Base-by-base conservation (phyloP, 2,888 invertebrate genomes). In the Sarcophaga subvicina region DNA sequence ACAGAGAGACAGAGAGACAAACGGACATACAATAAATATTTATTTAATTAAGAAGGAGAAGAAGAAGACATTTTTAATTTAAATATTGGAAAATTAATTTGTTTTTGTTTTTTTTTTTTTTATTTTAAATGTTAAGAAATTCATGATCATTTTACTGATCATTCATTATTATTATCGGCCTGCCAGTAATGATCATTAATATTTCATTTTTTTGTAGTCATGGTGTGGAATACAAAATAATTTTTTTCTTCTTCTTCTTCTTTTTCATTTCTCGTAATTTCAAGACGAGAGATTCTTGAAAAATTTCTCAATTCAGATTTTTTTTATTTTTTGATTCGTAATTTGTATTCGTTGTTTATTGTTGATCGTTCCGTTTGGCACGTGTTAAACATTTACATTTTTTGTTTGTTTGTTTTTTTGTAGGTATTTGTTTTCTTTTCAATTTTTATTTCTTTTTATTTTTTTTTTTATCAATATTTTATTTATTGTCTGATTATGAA, bases 321-420 rank as follows among this genome's bases (percentile, higher is more conserved):
- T 70, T 22, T 75, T 54, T 81, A 54, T 37, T 37, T 37, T 37
- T 10, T 37, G 8, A 8, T 37, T 37, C 10, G 37, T 37, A 10
- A 37, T 37, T 37, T 10, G 37, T 37, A 37, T 37, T 37, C 37
- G 37, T 37, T 37, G 37, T 37, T 37, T 37, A 37, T 37, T 37
- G 37, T 37, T 37, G 37, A 80, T 59, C 67, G 67, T 54, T 54
- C 37, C 17, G 64, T 63, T 63, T 85, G 77, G 69, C 81, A 85
- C 85, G 81, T 85, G 85, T 81, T 81, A 27, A 47, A 25, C 69
- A 84, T 84, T 54, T 64, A 54, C 17, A n/a, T 59, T 80, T 22
- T 62, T 72, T 59, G 37, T 49, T 54, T 54, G 2, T 6, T 54
- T 3, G 17, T 59, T 27, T 3, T n/a, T 59, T 69, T 11, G 1